Percentiles rank a stretch among this genome's conserved stretches.
Evolutionary conservation across 2,113 vertebrate genomes (phyloP).

Genomic region (Cygnus atratus): DNA sequence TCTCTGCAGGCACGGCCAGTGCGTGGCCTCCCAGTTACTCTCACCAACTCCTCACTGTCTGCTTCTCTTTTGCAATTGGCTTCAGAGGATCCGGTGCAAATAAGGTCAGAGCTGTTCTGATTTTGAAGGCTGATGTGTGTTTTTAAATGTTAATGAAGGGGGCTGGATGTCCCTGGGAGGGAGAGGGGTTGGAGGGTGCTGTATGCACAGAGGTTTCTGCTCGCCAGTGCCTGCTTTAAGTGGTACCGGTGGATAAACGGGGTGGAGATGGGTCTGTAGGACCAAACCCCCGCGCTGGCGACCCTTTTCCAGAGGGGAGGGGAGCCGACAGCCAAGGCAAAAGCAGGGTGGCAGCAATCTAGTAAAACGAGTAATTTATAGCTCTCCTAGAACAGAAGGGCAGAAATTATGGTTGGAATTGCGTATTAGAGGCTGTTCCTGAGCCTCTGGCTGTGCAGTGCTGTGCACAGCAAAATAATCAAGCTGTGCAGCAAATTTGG

Average conservation of each 20-base stretch:
- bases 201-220: conserved; percentile 33
- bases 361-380: background rate
- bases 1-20: background rate
- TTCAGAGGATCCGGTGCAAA: conserved; percentile 76
- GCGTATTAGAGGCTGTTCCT: rapidly evolving
- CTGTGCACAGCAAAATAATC: background rate
- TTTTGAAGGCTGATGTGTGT: background rate
- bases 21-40: background rate
- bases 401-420: background rate
- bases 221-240: background rate
- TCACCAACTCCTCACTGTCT: conserved; percentile 64
- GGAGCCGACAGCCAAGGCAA: background rate
- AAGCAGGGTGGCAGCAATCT: background rate
- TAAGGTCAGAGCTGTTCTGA: conserved; percentile 68
- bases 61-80: conserved; percentile 81
- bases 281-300: rapidly evolving
- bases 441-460: background rate
- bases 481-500: rapidly evolving
- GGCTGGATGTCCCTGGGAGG: background rate
- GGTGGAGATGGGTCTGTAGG: background rate
- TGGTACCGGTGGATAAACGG: rapidly evolving
- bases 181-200: background rate
- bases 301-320: background rate
- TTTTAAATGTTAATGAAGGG: background rate
- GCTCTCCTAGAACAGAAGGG: background rate